Base-by-base conservation (phyloP, 2,797 vertebrate species). In the Tadarida brasiliensis region DNA sequence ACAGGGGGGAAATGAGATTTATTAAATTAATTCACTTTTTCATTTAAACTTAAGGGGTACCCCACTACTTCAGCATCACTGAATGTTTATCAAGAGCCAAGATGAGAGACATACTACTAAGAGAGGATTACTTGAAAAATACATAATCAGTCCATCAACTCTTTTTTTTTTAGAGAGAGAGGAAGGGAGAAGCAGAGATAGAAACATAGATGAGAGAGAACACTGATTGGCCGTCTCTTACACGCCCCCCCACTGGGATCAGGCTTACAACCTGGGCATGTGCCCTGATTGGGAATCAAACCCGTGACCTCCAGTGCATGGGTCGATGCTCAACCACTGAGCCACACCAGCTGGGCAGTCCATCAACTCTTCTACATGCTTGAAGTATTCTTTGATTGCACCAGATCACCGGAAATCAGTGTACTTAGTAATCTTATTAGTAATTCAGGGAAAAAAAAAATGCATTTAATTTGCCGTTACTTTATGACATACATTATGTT, bases 21-120 rank as follows among this genome's bases (percentile, higher is more conserved):
- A 74, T 76, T 74, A 54, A 87, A 82, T 51, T 67, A 90, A 61
- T 85, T 92, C 51, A 70, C 22, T 22, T 30, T 76, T 95, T 88
- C 16, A 49, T 35, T 86, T 87, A 73, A 89, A 80, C 11, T 59
- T 85, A 51, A 87, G 28, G 19, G 11, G 1, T 2, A 63, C 4
- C 4, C 16, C 16, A 71, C 54, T 17, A 22, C 11, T 63, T 95
- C 26, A 56, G 2, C 33, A 17, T 28, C 9, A 68, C n/a, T 47
- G 15, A 67, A 51, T 33, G 84, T 87, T 71, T 87, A 74, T 80
- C 56, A 87, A 67, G 90, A 65, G 20, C 44, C 59, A 91, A 68
- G 33, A 76, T 4, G 15, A 91, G 10, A 57, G 20, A 80, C 22
- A n/a, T n/a, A 51, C 89, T 19, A 73, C 10, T 20, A 65, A 93